Percentiles rank a stretch among this genome's conserved stretches.
Evolutionary conservation across 2,888 invertebrate species (phyloP).

Genomic region (Eueremaeus valkanovi): DNA sequence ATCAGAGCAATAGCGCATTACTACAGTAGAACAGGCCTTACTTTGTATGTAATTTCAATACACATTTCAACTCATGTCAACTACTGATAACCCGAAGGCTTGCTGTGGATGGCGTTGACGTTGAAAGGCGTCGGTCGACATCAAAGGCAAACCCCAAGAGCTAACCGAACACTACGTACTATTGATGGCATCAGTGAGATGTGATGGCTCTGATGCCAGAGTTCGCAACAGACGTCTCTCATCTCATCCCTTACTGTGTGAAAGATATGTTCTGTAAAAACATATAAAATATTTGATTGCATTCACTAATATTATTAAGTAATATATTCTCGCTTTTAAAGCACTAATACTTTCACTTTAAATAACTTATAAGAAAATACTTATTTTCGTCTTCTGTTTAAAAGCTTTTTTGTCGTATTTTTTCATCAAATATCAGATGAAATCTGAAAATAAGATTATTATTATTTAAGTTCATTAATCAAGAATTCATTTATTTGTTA

Average conservation of each 20-base stretch:
- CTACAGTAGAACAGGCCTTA: too few relatives aligned
- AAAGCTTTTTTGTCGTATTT: neutral
- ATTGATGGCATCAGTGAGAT: neutral
- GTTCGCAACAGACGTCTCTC: neutral
- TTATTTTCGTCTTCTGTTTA: too few relatives aligned
- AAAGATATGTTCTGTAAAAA: neutral
- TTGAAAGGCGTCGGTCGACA: constrained; percentile 19
- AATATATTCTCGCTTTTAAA: too few relatives aligned
- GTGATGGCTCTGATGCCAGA: neutral
- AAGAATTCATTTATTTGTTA: too few relatives aligned
- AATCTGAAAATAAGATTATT: too few relatives aligned
- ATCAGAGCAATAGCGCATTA: neutral
- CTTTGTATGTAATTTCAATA: constrained; percentile 9
- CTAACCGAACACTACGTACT: constrained; percentile 16
- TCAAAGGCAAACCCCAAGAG: constrained; percentile 27
- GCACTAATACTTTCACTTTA: too few relatives aligned
- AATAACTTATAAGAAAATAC: too few relatives aligned
- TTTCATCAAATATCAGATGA: neutral
- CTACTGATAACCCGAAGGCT: constrained; percentile 3
- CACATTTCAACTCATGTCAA: constrained; percentile 19
- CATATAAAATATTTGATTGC: neutral
- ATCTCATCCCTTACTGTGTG: too few relatives aligned
- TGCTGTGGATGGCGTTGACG: constrained; percentile 9
- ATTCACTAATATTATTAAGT: neutral
- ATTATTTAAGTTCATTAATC: too few relatives aligned